phyloP scores from a whole-genome alignment of 2,797 vertebrate genomes.

The Carcharodon carcharias region DNA sequence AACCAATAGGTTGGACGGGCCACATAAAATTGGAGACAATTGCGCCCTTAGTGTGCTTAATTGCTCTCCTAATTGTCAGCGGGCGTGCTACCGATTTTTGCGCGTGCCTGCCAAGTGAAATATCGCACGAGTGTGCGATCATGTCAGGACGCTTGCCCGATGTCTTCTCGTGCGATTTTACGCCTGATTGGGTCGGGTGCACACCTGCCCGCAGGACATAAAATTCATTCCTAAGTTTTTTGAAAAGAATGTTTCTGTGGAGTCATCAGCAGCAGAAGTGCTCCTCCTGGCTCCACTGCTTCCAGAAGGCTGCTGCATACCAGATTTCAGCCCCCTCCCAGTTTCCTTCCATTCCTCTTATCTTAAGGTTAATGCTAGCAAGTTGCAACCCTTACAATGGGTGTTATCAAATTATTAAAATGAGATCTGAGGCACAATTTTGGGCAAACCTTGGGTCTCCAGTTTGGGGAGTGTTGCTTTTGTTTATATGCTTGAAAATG shows the following conservation, averaged over 20 bases:
- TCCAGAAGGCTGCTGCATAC: neutral
- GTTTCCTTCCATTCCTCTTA: neutral
- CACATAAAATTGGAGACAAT: no score
- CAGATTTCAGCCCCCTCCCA: neutral
- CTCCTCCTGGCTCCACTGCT: no score
- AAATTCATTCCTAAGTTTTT: neutral
- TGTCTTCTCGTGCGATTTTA: no score
- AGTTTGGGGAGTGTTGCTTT: neutral
- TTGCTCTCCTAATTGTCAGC: no score
- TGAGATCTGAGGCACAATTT: neutral
- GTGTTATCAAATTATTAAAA: neutral
- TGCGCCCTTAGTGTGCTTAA: no score
- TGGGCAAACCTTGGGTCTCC: neutral
- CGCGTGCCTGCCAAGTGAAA: no score
- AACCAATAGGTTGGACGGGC: no score
- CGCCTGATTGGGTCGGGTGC: no score
- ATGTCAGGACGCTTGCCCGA: no score
- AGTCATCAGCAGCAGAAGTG: neutral
- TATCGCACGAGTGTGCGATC: no score
- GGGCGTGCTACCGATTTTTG: no score
- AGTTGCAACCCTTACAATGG: neutral
- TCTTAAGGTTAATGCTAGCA: neutral
- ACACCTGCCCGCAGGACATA: no score
- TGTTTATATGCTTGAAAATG: neutral
- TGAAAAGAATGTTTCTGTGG: neutral